Evolutionary conservation across 2,888 invertebrate genomes (phyloP), one percentile per base, ranked within the genome.

Genomic region (Aquatica leii): DNA sequence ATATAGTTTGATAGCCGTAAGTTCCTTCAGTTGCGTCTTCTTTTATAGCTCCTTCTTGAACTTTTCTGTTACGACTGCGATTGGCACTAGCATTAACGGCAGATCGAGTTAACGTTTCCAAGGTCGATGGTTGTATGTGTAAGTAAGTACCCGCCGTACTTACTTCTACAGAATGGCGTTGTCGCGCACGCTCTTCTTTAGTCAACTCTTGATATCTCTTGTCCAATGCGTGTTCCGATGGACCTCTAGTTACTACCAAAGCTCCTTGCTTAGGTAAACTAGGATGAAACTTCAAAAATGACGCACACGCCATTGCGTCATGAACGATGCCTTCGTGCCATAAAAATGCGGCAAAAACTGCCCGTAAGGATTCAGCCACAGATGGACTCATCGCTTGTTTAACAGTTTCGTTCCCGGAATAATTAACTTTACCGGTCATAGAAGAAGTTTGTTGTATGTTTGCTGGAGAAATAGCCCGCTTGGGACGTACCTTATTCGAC

Each of bases 251-350:
- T 1, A 93, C 88, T 0, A 94, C 93, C 0, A 89, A 83, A 72
- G 85, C 92, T 68, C 86, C 92, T 76, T 91, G 89, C 77, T 95
- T 95, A 14, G 94, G 93, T 63, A 95, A 80, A 24, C 89, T 88
- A 0, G 95, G 95, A 80, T 95, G 93, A 78, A 98, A 98, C 82
- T 97, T 97, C 6, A 98, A 85, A 78, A 95, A 98, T 0, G 97
- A 95, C 0, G 98, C 96, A 78, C 97, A 97, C 0, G 98, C 97
- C 90, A 98, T 98, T 4, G 98, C 97, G 80, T 98, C 98, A 78
- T 97, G 97, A 0, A 98, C 97, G 49, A 98, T 90, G 86, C 86
- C 94, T 83, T 98, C 97, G 78, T 98, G 98, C 97, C 98, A 98
- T 1, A 98, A 83, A 73, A 98, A 90, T 0, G 98, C 96, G 0